A percentile compares a stretch with the other conserved stretches of the same genome.
These are phyloP conservation scores for Corvus hawaiiensis DNA, from an alignment of 2,113 vertebrate genomes.

Conservation along the genomic window DNA sequence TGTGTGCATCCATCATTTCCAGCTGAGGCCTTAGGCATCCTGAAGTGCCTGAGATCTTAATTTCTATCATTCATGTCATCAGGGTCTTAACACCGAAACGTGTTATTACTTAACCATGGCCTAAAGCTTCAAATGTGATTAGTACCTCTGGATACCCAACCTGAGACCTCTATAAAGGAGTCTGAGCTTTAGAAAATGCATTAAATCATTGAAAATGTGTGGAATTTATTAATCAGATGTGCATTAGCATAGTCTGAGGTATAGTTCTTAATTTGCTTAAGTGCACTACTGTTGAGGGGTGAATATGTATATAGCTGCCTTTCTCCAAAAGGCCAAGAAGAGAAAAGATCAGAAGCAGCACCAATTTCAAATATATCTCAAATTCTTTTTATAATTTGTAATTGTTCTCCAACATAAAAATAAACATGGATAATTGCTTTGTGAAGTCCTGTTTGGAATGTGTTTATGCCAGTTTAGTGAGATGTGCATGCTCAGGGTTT, in stretches of 20 bases:
- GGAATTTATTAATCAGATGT: neutral
- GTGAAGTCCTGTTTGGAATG: neutral
- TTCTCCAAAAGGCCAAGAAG: neutral
- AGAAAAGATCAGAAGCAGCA: neutral
- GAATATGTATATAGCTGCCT: neutral
- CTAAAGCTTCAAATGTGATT: neutral
- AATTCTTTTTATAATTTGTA: neutral
- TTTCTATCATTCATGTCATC: constrained; percentile 48
- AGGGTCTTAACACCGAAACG: constrained; percentile 21
- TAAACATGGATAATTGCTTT: neutral
- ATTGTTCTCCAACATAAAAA: neutral
- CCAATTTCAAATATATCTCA: neutral
- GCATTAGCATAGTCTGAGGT: neutral
- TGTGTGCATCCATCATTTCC: constrained; percentile 19
- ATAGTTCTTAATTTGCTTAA: neutral
- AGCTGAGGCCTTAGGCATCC: constrained; percentile 38
- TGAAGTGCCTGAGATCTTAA: constrained; percentile 25
- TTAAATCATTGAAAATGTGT: neutral
- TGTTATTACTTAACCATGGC: neutral
- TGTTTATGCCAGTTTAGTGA: neutral
- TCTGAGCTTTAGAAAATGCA: neutral
- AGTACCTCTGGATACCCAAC: neutral
- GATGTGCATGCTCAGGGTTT: neutral
- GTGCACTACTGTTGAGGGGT: neutral
- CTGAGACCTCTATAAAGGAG: neutral